phyloP scores from a whole-genome alignment of 2,113 vertebrate genomes.

The Mugil cephalus region DNA sequence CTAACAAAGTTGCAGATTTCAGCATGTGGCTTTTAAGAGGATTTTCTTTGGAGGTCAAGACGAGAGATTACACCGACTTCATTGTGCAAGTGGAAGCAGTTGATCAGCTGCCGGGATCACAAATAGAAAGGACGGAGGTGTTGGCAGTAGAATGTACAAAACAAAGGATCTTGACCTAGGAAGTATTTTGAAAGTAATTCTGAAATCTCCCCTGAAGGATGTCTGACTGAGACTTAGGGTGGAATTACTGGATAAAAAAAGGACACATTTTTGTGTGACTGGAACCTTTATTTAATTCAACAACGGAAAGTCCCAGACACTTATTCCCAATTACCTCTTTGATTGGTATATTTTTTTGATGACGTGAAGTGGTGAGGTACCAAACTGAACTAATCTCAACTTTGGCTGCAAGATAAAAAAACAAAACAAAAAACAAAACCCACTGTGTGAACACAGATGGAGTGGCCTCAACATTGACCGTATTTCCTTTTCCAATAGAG shows the following conservation, averaged over 20 bases:
- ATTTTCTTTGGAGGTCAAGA: conserved; percentile 64
- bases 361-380: no score
- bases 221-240: conserved; percentile 2
- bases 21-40: conserved; percentile 64
- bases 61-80: conserved; percentile 49
- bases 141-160: conserved; percentile 10
- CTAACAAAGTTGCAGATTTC: conserved; percentile 56
- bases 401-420: no score
- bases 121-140: conserved; percentile 37
- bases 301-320: no score
- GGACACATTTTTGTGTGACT: background rate
- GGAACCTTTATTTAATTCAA: no score
- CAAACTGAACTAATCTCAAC: no score
- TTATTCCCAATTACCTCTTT: no score
- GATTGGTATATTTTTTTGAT: no score
- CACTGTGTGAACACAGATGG: no score
- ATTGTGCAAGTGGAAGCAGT: conserved; percentile 44
- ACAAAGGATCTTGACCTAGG: conserved; percentile 33
- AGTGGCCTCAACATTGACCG: no score
- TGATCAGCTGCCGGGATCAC: conserved; percentile 37
- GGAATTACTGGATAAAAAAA: conserved; percentile 12
- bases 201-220: conserved; percentile 22
- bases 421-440: no score
- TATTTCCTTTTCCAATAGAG: no score
- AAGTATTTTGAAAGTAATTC: conserved; percentile 19